Evolutionary conservation across 1,140 invertebrate species (phyloP).

Genomic region (Neodiprion lecontei): DNA sequence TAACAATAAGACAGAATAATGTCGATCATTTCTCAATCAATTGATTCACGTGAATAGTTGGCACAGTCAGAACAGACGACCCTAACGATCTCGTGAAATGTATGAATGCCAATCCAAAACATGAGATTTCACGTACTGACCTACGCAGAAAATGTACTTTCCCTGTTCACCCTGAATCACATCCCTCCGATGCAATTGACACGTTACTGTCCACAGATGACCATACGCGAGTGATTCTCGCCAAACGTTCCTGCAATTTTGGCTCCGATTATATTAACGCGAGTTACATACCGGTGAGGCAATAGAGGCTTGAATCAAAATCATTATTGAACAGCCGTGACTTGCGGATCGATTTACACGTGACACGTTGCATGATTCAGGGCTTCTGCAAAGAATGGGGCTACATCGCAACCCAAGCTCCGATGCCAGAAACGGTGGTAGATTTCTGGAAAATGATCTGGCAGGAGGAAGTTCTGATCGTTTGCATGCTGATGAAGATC

Average conservation of each 20-base stretch:
- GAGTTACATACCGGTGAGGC: slow-evolving; percentile 83
- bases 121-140: too few species aligned
- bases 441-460: slow-evolving; percentile 99
- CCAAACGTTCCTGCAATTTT: slow-evolving; percentile 63
- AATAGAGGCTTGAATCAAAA: not conserved
- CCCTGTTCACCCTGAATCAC: too few species aligned
- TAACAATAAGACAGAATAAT: too few species aligned
- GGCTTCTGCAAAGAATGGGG: slow-evolving; percentile 91
- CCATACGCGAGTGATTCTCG: slow-evolving; percentile 72
- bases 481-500: slow-evolving; percentile 96
- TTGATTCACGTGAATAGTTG: too few species aligned
- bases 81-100: too few species aligned
- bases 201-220: slow-evolving; percentile 61
- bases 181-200: too few species aligned
- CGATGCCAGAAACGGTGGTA: slow-evolving; percentile 89
- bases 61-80: too few species aligned
- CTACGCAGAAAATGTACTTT: too few species aligned
- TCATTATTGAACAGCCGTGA: not conserved
- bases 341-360: not conserved
- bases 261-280: slow-evolving; percentile 95
- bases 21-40: too few species aligned
- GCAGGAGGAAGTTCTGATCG: slow-evolving; percentile 88
- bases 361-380: slow-evolving; percentile 66
- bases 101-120: too few species aligned
- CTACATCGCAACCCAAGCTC: slow-evolving; percentile 94